A percentile compares a stretch with the other conserved stretches of the same genome.
These are phyloP conservation scores for Habropoda laboriosa DNA, from an alignment of 1,140 invertebrate species.

Conservation along the genomic window DNA sequence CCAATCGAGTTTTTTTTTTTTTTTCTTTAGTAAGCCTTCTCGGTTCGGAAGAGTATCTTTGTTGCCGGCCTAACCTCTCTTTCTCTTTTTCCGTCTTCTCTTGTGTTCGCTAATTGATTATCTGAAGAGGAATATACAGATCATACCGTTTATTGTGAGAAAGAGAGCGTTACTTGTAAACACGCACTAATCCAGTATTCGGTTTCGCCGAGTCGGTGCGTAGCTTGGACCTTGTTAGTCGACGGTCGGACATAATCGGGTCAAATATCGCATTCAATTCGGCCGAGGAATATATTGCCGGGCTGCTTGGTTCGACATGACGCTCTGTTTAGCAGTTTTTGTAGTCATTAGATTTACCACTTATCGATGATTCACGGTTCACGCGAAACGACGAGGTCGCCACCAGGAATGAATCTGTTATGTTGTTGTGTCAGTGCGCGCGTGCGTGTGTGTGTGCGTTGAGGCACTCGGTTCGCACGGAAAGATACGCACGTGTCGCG, in stretches of 20 bases:
- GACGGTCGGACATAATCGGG: slow-evolving; percentile 11
- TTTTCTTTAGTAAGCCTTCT: background rate
- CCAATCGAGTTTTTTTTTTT: background rate
- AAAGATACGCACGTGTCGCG: background rate
- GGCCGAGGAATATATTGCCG: background rate
- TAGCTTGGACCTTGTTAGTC: background rate
- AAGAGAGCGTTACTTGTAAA: slow-evolving; percentile 4
- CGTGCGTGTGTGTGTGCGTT: too few species aligned
- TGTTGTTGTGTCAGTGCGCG: too few species aligned
- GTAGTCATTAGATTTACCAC: background rate
- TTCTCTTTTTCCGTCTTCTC: too few species aligned
- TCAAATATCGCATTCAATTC: slow-evolving; percentile 35
- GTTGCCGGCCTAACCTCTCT: background rate
- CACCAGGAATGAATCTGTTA: slow-evolving; percentile 14
- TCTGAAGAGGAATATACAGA: background rate
- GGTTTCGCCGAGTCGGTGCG: background rate
- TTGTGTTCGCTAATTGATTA: slow-evolving; percentile 6
- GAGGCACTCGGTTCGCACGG: background rate
- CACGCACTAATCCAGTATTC: background rate
- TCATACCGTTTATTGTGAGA: background rate
- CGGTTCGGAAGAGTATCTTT: background rate
- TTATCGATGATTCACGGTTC: slow-evolving; percentile 24
- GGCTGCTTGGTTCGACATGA: background rate
- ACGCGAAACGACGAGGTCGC: background rate
- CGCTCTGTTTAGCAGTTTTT: background rate